Evolutionary conservation across 2,113 vertebrate genomes (phyloP), one percentile per base, ranked within the genome.

Genomic region (Climacteris rufus): DNA sequence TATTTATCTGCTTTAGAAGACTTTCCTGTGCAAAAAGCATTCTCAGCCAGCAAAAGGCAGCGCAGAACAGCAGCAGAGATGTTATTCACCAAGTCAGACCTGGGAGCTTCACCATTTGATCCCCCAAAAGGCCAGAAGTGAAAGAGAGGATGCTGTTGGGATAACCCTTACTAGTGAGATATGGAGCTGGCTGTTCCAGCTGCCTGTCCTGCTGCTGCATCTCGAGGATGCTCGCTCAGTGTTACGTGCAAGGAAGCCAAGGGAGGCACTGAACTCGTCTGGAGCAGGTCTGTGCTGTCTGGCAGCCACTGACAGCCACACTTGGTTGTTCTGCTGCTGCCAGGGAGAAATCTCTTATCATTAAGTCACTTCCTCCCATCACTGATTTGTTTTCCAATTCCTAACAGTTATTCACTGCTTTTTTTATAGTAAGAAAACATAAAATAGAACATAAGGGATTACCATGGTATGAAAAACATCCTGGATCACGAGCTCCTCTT

Each of bases 381-480:
- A 77, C 1, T 53, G 85, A 76, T 74, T 28, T 30, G 64, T 35
- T 84, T 31, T 33, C 59, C 75, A 89, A 9, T 3, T 78, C 69
- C n/a, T 44, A 74, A 72, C 76, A 53, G 69, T 15, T 45, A 94
- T 54, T 79, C 57, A 28, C 80, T 39, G 28, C 33, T 25, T 28
- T 81, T 83, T 70, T 64, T 24, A 42, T 69, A 28, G 87, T 39
- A 84, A 75, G 82, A 33, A 44, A 39, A 76, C 56, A 65, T 39
- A 60, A 84, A 79, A 65, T 31, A 74, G 6, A 66, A 40, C 78
- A 35, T 6, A 89, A 85, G 77, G 94, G 71, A 92, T 80, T 42
- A 66, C 54, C 63, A 40, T 6, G 91, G 90, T 80, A 96, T 92
- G 91, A 96, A 97, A 98, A 96, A 52, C 83, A 95, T 96, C 59